phyloP scores from a whole-genome alignment of 2,113 vertebrate genomes.

The Charadrius vociferus region DNA sequence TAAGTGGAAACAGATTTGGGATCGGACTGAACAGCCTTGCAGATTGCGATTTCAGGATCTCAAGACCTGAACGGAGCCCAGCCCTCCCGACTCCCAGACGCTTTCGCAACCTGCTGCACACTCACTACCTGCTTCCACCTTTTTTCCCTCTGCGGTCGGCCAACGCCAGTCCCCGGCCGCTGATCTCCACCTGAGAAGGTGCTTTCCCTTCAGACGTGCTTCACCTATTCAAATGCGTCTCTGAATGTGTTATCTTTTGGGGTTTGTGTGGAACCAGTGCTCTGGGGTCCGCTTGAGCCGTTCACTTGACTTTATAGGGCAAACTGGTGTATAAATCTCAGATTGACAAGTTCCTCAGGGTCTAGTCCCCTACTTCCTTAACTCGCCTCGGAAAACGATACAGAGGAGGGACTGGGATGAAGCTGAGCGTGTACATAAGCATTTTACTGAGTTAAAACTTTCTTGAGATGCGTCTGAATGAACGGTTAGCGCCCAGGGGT shows the following conservation, averaged over 20 bases:
- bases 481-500: neutral
- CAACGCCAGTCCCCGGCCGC: neutral
- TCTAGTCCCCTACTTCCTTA: no score
- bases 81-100: neutral
- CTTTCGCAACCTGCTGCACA: fast-evolving
- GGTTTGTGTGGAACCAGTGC: neutral
- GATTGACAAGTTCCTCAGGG: neutral
- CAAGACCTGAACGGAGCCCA: neutral
- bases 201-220: neutral
- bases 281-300: fast-evolving
- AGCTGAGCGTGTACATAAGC: neutral
- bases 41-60: neutral
- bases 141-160: neutral
- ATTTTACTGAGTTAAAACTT: neutral
- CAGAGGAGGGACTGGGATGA: neutral
- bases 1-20: neutral
- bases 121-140: neutral
- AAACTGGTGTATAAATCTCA: neutral
- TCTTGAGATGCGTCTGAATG: neutral
- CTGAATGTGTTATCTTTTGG: neutral
- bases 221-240: neutral
- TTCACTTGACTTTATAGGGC: neutral
- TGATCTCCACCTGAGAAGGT: neutral
- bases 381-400: neutral
- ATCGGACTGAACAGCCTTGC: fast-evolving